phyloP scores from a whole-genome alignment of 2,113 vertebrate species.

The Emydura subglobosa region DNA sequence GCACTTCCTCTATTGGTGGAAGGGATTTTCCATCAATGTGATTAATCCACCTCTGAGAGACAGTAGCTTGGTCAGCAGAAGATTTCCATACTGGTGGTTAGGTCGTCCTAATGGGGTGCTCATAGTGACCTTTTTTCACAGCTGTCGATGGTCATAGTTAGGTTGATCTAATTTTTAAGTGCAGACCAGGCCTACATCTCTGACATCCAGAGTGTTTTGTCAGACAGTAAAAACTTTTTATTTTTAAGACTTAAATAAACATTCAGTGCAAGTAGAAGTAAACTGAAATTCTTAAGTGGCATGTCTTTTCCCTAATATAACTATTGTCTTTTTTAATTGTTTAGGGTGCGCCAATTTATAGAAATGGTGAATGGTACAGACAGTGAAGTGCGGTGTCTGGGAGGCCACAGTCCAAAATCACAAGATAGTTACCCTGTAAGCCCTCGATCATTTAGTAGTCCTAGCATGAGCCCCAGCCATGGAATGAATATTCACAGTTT shows the following conservation, averaged over 20 bases:
- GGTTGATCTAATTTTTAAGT: neutral
- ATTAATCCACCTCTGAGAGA: neutral
- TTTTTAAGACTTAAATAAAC: neutral
- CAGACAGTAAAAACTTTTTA: slow-evolving; percentile 1
- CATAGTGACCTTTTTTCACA: neutral
- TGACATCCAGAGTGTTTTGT: slow-evolving; percentile 33
- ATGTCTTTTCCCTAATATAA: slow-evolving; percentile 35
- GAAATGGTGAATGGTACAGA: slow-evolving; percentile 99
- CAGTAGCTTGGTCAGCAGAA: neutral
- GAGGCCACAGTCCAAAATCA: slow-evolving; percentile 97
- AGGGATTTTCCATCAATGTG: no score
- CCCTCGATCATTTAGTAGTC: slow-evolving; percentile 92
- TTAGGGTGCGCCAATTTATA: slow-evolving; percentile 98
- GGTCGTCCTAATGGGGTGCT: neutral
- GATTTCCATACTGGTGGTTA: neutral
- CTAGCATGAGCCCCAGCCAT: slow-evolving; percentile 88
- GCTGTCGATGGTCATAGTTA: neutral
- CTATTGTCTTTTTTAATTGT: slow-evolving; percentile 60
- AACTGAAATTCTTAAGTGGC: neutral
- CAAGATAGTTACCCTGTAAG: slow-evolving; percentile 97
- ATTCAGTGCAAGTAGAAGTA: neutral
- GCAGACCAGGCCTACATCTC: neutral
- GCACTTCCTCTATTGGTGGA: neutral
- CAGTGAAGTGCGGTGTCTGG: slow-evolving; percentile 97
- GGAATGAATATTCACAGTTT: slow-evolving; percentile 83